Evolutionary conservation across 1,140 invertebrate species (phyloP).

Genomic region (Ostrea denselamellosa): DNA sequence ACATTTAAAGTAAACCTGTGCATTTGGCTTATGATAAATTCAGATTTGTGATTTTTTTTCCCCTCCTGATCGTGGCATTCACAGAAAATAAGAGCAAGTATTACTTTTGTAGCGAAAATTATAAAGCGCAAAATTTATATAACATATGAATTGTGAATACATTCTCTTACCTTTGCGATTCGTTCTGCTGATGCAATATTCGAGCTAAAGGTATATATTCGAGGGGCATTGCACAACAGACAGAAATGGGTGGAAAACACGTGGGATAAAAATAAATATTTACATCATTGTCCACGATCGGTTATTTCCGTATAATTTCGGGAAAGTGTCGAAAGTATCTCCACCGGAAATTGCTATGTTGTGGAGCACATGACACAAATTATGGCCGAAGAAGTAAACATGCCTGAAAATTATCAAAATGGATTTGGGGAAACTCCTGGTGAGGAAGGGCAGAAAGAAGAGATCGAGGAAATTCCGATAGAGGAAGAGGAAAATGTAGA

Average conservation of each 20-base stretch:
- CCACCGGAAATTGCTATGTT: slow-evolving; percentile 24
- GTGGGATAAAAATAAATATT: slow-evolving; percentile 1
- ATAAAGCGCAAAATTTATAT: no score
- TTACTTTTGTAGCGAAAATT: no score
- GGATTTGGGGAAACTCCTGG: slow-evolving; percentile 37
- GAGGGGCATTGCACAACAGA: slow-evolving; percentile 8
- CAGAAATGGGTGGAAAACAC: not conserved
- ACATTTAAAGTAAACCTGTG: no score
- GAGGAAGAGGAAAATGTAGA: slow-evolving; percentile 25
- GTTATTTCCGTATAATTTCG: not conserved
- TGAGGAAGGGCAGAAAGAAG: not conserved
- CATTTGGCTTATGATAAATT: no score
- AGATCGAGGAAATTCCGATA: not conserved
- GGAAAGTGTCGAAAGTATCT: not conserved
- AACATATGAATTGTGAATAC: no score
- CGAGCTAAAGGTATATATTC: not conserved
- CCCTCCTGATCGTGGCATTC: no score
- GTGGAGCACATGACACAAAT: slow-evolving; percentile 44
- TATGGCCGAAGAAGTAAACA: slow-evolving; percentile 40
- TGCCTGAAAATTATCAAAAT: slow-evolving; percentile 15
- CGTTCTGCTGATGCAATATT: not conserved
- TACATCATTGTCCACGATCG: not conserved
- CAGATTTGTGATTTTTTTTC: no score
- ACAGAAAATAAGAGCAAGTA: no score
- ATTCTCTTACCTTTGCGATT: not conserved